Evolutionary conservation across 1,140 invertebrate genomes (phyloP), one percentile per base, ranked within the genome.

Genomic region (Samia ricini): DNA sequence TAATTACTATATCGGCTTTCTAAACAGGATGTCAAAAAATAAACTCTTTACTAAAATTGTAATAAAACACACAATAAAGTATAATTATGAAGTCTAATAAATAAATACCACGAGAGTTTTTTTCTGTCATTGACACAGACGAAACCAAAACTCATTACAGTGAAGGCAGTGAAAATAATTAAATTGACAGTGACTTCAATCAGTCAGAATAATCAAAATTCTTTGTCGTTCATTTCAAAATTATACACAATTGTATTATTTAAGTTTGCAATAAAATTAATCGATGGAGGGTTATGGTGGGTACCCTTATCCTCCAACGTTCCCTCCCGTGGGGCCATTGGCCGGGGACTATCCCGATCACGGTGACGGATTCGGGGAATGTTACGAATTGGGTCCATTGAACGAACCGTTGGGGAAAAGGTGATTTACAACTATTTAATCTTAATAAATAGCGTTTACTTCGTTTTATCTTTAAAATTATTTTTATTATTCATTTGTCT

Each of bases 321-420:
- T 74, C 19, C 67, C 77, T 0, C 69, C 75, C 7, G 76, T 73
- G 64, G 62, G 63, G 12, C 61, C 65, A 7, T 61, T 66, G 6
- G 79, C 78, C 0, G 71, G 68, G 10, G 73, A 71, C 6, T 87
- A 75, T 33, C 78, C 77, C 2, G 84, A 85, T 8, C 85, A 81
- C 64, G 85, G 85, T 5, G 82, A 86, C 55, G 83, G 82, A 0
- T 79, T 81, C 26, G 77, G 75, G n/a, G 81, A 83, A 6, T 86
- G 85, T 62, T 86, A 85, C 68, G 78, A 69, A n/a, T 64, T 80
- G 55, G 63, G 62, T 1, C 64, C 76, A 12, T 55, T 82, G 21
- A 74, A 74, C 19, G 69, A 72, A 3, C 72, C 74, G 7, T 33
- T 68, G 23, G 71, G 68, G 63, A 68, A 56, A 77, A 74, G 54